Conservation (phyloP, 2,888 invertebrate genomes). For the Cantharis flavilabris region DNA sequence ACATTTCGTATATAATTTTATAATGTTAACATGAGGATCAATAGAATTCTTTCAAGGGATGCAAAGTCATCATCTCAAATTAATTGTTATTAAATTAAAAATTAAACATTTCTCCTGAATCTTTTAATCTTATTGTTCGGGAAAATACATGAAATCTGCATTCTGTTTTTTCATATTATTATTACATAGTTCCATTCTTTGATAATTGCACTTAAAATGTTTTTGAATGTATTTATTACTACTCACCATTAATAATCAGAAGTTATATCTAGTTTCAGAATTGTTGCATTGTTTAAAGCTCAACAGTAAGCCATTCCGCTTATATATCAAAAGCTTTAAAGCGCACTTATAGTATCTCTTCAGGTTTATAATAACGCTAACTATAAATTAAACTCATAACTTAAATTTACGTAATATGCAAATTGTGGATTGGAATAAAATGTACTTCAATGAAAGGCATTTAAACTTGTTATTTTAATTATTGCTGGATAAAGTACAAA, state of each 20-base stretch:
- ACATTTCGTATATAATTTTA: too few relatives aligned
- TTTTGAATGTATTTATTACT: neutral
- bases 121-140: too few relatives aligned
- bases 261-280: neutral
- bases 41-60: too few relatives aligned
- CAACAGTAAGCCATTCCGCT: neutral
- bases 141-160: too few relatives aligned
- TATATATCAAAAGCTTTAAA: slow-evolving; percentile 1
- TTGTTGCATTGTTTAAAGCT: neutral
- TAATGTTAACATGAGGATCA: too few relatives aligned
- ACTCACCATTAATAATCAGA: neutral
- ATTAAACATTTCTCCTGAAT: too few relatives aligned
- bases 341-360: neutral
- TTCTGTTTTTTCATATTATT: too few relatives aligned
- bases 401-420: slow-evolving; percentile 1
- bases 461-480: neutral
- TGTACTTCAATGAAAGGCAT: neutral
- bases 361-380: neutral
- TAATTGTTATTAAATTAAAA: too few relatives aligned
- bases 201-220: neutral
- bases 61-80: too few relatives aligned
- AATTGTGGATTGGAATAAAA: neutral
- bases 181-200: too few relatives aligned
- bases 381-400: neutral
- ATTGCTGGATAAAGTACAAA: neutral